phyloP scores from a whole-genome alignment of 2,113 vertebrate genomes.

The Ifrita kowaldi region DNA sequence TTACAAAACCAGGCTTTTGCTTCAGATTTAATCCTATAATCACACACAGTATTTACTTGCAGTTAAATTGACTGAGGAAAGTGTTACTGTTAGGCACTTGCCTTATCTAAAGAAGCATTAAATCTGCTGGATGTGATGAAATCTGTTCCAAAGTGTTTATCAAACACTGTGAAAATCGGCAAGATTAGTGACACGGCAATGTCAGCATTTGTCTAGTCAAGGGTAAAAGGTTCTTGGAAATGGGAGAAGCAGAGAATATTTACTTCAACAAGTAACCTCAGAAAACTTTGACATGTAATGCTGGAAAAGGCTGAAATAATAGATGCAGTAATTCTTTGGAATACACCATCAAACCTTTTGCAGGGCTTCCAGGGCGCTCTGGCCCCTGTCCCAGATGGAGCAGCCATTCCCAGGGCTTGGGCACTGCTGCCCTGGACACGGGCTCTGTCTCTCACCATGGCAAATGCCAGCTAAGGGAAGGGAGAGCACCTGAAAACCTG shows the following conservation, averaged over 20 bases:
- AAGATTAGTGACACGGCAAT: neutral
- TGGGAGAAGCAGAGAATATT: neutral
- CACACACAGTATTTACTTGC: conserved; percentile 22
- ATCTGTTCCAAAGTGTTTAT: conserved; percentile 37
- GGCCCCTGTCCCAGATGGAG: neutral
- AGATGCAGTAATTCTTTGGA: neutral
- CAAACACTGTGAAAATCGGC: conserved; percentile 21
- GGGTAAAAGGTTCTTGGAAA: conserved; percentile 23
- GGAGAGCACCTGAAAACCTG: neutral
- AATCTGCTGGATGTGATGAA: conserved; percentile 34
- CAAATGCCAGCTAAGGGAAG: neutral
- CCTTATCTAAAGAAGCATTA: conserved; percentile 18
- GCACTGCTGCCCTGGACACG: neutral
- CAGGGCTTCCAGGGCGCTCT: neutral
- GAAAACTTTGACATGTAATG: neutral
- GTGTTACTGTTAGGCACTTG: neutral
- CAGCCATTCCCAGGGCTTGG: neutral
- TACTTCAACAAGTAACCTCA: neutral
- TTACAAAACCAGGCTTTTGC: conserved; percentile 14
- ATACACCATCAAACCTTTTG: neutral
- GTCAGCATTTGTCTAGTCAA: conserved; percentile 25
- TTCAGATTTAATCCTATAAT: conserved; percentile 53
- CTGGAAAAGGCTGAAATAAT: neutral
- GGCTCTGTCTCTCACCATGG: neutral
- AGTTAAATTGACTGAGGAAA: conserved; percentile 37